phyloP scores from a whole-genome alignment of 2,888 invertebrate species.

The Pandemis corylana region DNA sequence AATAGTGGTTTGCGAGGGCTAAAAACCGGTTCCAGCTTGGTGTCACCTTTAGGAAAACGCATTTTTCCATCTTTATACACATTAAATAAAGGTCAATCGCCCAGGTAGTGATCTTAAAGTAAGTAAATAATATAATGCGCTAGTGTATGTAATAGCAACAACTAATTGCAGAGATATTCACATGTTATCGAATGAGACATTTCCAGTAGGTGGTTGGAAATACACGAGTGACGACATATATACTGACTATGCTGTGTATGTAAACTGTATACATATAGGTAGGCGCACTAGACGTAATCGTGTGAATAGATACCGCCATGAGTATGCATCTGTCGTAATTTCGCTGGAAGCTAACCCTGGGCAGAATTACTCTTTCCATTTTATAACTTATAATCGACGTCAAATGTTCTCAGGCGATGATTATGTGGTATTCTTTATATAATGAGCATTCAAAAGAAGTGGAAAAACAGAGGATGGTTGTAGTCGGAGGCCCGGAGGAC shows the following conservation, averaged over 20 bases:
- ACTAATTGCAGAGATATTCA: constrained; percentile 2
- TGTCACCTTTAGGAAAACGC: too few species aligned
- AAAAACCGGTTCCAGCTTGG: too few species aligned
- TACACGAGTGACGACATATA: not conserved
- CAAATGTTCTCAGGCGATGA: not conserved
- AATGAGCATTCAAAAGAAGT: not conserved
- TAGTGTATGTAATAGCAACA: not conserved
- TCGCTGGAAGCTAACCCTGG: not conserved
- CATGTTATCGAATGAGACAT: constrained; percentile 3
- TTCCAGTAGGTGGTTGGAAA: not conserved
- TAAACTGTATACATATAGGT: not conserved
- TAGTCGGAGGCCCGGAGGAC: constrained; percentile 43
- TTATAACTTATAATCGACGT: too few species aligned
- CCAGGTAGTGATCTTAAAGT: too few species aligned
- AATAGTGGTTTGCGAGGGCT: too few species aligned
- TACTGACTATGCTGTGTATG: not conserved
- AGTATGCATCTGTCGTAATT: not conserved
- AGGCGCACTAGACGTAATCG: not conserved
- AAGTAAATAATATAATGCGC: not conserved
- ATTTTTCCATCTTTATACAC: too few species aligned
- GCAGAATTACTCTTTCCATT: too few species aligned
- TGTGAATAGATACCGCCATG: not conserved
- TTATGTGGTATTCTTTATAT: not conserved
- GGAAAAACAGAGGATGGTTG: constrained; percentile 33
- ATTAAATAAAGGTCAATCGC: too few species aligned